Evolutionary conservation across 1,140 invertebrate genomes (phyloP), one percentile per base, ranked within the genome.

Genomic region (Goniozus legneri): DNA sequence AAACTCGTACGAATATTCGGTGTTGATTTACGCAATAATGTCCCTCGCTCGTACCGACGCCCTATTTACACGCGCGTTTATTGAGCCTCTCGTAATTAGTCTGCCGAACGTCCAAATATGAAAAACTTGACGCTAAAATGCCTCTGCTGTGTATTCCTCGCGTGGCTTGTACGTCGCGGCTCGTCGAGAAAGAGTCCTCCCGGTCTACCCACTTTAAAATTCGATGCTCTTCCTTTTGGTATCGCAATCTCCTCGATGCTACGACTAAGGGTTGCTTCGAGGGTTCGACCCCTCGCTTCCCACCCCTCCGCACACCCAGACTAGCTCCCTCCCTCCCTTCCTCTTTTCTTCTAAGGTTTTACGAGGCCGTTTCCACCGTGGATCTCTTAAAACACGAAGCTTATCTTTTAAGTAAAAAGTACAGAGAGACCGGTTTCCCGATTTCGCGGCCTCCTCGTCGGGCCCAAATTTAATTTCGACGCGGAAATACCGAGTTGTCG

Each of bases 391-490:
- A 58, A 67, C 60, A 60, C 60, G 47, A 47, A 54, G 59, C 58
- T 65, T 64, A 68, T 58, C 60, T 62, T 57, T 67, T 59, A 58
- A 61, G 54, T 56, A 60, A 61, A 60, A 62, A 60, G 47, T 57
- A n/a, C n/a, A n/a, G n/a, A n/a, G n/a, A n/a, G n/a, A n/a, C n/a
- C n/a, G n/a, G n/a, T n/a, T n/a, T n/a, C n/a, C n/a, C n/a, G n/a
- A n/a, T n/a, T n/a, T n/a, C n/a, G n/a, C n/a, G n/a, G n/a, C n/a
- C n/a, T n/a, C 48, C 56, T 47, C 44, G 51, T 31, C 22, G 44
- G 34, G 45, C 40, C 41, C 47, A 50, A 52, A 60, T 58, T 60
- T 62, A 52, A 62, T 62, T 55, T 48, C 47, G 18, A 14, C 31
- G 38, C 40, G 18, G 21, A 34, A 22, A 30, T 44, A 39, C 21